A percentile compares a stretch with the other conserved stretches of the same genome.
Conservation (phyloP, 2,113 vertebrate genomes). For the Grallaria varia region DNA sequence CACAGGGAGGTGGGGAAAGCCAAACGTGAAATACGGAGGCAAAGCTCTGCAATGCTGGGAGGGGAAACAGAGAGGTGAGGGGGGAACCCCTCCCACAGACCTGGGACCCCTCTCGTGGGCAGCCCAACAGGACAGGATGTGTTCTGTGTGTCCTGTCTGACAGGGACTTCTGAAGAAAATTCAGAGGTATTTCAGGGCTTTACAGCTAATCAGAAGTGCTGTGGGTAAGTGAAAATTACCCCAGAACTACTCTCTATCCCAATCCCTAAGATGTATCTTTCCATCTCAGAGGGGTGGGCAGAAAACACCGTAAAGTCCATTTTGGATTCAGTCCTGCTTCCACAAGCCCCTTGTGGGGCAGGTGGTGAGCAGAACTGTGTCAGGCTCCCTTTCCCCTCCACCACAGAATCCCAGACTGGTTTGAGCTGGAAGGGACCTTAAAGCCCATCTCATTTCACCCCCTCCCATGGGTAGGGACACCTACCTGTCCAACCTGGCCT, state of each 20-base stretch:
- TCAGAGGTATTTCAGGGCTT: neutral
- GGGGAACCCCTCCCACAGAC: neutral
- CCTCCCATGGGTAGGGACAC: neutral
- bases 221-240: neutral
- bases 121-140: neutral
- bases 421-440: neutral
- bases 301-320: neutral
- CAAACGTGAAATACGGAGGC: rapidly evolving
- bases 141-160: neutral
- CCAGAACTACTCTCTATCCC: neutral
- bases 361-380: neutral
- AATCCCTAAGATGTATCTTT: neutral
- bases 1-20: rapidly evolving
- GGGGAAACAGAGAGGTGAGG: neutral
- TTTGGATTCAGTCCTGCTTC: neutral
- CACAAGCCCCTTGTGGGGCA: neutral
- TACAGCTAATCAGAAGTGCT: neutral
- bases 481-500: neutral
- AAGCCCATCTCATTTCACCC: neutral
- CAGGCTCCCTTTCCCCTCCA: neutral
- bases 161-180: neutral
- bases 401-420: neutral
- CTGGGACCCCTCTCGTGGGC: neutral
- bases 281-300: neutral
- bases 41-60: neutral